Evolutionary conservation across 1,140 invertebrate species (phyloP), one percentile per base, ranked within the genome.

Genomic region (Streblospio benedicti): DNA sequence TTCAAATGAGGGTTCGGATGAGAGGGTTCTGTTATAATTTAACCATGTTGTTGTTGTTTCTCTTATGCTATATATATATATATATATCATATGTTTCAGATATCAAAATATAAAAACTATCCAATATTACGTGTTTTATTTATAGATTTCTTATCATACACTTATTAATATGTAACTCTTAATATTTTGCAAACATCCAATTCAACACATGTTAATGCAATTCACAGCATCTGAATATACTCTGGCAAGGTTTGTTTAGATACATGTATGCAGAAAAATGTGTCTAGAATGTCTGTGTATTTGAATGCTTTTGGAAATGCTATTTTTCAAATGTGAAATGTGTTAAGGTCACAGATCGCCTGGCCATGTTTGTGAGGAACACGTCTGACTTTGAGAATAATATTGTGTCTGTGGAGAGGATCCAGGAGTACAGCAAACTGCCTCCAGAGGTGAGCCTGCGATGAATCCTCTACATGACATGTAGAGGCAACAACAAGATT

Each of bases 331-430:
- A n/a, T 12, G 9, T 41, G 35, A 12, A 9, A 41, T 41, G 9
- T 41, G 18, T 53, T 6, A 2, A 25, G 35, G 49, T 63, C 56
- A 9, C 61, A 78, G 76, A 76, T 97, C 47, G 97, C 93, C 78
- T 97, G 6, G 97, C 96, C 76, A 96, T 91, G 93, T 79, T 97
- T 61, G 93, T 99, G 5, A 81, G 93, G 61, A 96, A 97, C 91
- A 91, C 90, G 0, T 91, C 91, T 4, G 93, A 97, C 68, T 86
- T 98, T 28, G 95, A 98, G 81, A 95, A 92, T 0, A 97, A 97
- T 72, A 97, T 97, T 63, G 94, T 98, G 0, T 90, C 93, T 16
- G 93, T 98, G 1, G 95, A 99, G 77, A 85, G 95, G 76, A 92
- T 99, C 64, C 93, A 93, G 73, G 94, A 98, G 71, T 98, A 97